Evolutionary conservation across 2,113 vertebrate genomes (phyloP), one percentile per base, ranked within the genome.

Genomic region (Phocoena phocoena): DNA sequence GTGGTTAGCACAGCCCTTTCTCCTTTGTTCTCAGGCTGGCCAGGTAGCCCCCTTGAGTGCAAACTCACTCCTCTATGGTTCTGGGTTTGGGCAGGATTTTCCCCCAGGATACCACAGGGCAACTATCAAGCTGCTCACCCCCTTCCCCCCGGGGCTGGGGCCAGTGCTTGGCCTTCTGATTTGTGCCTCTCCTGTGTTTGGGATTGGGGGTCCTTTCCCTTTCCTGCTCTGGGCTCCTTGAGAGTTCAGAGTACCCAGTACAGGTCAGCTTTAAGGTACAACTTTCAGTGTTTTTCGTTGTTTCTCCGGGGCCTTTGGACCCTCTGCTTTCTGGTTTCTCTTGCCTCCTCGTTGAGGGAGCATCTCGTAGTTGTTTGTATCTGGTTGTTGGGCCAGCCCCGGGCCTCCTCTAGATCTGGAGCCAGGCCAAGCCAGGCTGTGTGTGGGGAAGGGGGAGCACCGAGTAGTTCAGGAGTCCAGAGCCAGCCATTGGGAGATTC

Each of bases 261-360:
- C 26, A 62, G 82, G 60, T 92, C 79, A 94, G 25, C 47, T 95
- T 90, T 91, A 93, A 93, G 53, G 31, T 81, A 70, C 26, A 94
- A 62, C 41, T 83, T 83, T 93, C 25, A 44, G 14, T 97, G 44
- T 97, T 95, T 93, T 77, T 41, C 87, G 70, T 88, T 60, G 63
- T 92, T 84, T 82, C 47, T 83, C 33, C 70, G 21, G 65, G 63
- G 90, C 36, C 50, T 89, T 93, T 83, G 68, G 38, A 83, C 26
- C 87, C 60, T 95, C 10, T 74, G 92, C 84, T 97, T 96, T 96
- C 50, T 87, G 81, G 44, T 82, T 93, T 97, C 74, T 97, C 44
- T 92, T 97, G 89, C n/a, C 50, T 93, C 68, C 88, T 90, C 25
- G 15, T 90, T 93, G 89, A 89, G 70, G 83, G 89, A 87, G 74